Evolutionary conservation across 2,888 invertebrate genomes (phyloP).

Genomic region (Tyria jacobaeae): DNA sequence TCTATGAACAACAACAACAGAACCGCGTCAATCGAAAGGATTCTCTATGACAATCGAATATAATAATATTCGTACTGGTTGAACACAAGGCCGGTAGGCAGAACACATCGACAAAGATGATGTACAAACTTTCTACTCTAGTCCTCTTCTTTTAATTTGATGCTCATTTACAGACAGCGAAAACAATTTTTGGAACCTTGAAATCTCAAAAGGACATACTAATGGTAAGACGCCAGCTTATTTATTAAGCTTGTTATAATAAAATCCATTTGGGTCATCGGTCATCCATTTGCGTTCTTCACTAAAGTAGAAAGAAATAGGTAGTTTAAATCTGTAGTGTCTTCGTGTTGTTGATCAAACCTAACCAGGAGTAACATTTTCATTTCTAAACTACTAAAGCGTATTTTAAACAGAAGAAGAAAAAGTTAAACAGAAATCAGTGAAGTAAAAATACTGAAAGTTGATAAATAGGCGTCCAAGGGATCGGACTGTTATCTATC

Average conservation of each 20-base stretch:
- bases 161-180: too few relatives aligned
- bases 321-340: too few relatives aligned
- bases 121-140: too few relatives aligned
- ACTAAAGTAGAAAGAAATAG: too few relatives aligned
- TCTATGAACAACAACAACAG: not conserved
- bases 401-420: not conserved
- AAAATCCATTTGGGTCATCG: too few relatives aligned
- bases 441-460: not conserved
- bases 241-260: too few relatives aligned
- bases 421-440: not conserved
- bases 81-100: not conserved
- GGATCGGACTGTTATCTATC: too few relatives aligned
- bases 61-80: not conserved
- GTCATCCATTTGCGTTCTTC: too few relatives aligned
- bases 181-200: not conserved
- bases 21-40: not conserved
- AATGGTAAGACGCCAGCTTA: too few relatives aligned
- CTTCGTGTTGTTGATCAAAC: too few relatives aligned
- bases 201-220: not conserved
- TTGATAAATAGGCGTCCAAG: not conserved
- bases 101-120: too few relatives aligned
- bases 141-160: not conserved
- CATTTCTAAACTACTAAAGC: not conserved
- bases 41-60: not conserved
- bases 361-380: too few relatives aligned